Evolutionary conservation across 2,888 invertebrate genomes (phyloP).

Genomic region (Ennomos quercinarius): DNA sequence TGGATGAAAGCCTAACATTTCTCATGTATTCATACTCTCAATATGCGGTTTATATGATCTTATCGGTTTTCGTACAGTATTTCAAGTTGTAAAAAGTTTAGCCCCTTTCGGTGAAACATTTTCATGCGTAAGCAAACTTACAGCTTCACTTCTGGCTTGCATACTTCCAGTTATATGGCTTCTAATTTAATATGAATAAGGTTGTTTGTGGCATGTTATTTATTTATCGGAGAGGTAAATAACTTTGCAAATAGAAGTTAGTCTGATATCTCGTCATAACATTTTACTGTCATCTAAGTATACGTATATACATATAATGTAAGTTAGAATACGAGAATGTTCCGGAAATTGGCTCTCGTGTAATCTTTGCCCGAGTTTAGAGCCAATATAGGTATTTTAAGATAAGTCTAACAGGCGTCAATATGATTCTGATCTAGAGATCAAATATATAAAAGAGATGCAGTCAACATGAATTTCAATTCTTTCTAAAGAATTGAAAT

Average conservation of each 20-base stretch:
- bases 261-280: constrained; percentile 77
- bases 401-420: constrained; percentile 26
- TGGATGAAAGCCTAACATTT: constrained; percentile 45
- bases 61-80: constrained; percentile 74
- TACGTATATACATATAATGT: constrained; percentile 53
- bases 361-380: constrained; percentile 64
- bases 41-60: constrained; percentile 68
- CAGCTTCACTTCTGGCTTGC: constrained; percentile 28
- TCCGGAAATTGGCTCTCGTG: constrained; percentile 68
- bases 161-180: constrained; percentile 12
- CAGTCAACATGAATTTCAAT: no score
- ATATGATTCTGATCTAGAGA: neutral
- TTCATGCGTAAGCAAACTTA: constrained; percentile 56
- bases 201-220: constrained; percentile 35
- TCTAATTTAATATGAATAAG: constrained; percentile 38
- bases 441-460: no score
- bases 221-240: constrained; percentile 33
- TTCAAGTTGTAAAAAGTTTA: constrained; percentile 78
- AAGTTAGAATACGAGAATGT: constrained; percentile 61
- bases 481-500: no score
- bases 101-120: constrained; percentile 69
- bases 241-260: constrained; percentile 58
- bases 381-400: constrained; percentile 42
- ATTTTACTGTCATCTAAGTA: constrained; percentile 73
- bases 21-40: constrained; percentile 59